Base-by-base conservation (phyloP, 1,140 invertebrate species). In the Procambarus clarkii region DNA sequence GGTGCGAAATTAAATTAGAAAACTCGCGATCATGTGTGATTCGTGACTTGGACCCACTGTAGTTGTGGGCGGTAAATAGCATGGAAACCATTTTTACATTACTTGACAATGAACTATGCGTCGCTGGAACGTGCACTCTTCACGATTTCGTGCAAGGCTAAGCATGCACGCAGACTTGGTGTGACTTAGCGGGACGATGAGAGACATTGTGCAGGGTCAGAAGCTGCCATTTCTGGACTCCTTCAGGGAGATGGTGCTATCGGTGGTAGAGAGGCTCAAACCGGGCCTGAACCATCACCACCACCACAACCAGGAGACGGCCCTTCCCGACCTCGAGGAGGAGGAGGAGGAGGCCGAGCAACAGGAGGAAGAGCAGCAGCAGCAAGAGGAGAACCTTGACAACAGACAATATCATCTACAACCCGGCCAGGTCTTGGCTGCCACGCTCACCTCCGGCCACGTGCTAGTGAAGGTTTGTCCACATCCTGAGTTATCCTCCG, bases 201-300 rank as follows among this genome's bases (percentile, higher is more conserved):
- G 13, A 18, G 78, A 50, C 13, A 46, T 45, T 11, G 71, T 7
- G 54, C 48, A 69, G 74, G 78, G 64, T 34, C 86, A 54, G 21
- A 78, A 44, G 11, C 46, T 77, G 5, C 81, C 81, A 13, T 54
- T 91, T 11, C 44, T 91, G 18, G 71, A 78, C n/a, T 85, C 88
- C 3, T 74, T 91, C 18, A 74, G 82, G 3, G 88, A 78, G 54
- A 58, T 76, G 50, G 76, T 91, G 83, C 21, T 91, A 69, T 54
- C 77, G 48, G 88, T 80, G 58, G 82, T 91, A n/a, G 88, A 79
- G 58, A 91, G 83, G 54, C 50, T 91, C 8, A 84, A 78, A 58
- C 76, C 46, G 2, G 74, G 54, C 15, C 50, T 78, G 48, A 9
- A 46, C 1, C n/a, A 48, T 18, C n/a, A 34, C 44, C 34, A 45